These are phyloP conservation scores for Seira musarum DNA, from an alignment of 2,888 invertebrate species.

Conservation along the genomic window DNA sequence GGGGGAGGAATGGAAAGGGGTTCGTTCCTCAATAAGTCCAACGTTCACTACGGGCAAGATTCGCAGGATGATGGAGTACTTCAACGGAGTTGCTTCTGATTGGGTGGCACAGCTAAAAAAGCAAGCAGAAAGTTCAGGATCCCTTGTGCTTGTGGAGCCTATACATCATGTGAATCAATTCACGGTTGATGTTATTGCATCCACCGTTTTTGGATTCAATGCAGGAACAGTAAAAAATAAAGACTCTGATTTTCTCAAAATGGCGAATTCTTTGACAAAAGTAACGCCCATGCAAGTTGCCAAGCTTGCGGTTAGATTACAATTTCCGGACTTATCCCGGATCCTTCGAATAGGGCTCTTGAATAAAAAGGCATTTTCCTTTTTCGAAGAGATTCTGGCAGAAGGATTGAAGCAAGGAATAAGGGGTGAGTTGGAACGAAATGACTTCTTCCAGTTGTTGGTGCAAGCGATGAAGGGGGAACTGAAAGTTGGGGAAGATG, in stretches of 20 bases:
- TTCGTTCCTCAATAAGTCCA: conserved; percentile 35
- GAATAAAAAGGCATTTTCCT: neutral
- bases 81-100: conserved; percentile 3
- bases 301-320: neutral
- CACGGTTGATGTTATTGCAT: conserved; percentile 70
- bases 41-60: conserved; percentile 56
- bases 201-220: conserved; percentile 73
- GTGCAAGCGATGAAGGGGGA: conserved; percentile 49
- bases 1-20: conserved; percentile 44
- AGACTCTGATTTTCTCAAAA: conserved; percentile 72
- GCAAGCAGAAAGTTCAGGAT: neutral
- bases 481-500: conserved; percentile 43
- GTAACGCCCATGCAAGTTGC: conserved; percentile 18
- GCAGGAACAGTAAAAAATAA: conserved; percentile 71
- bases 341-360: neutral
- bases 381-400: conserved; percentile 25
- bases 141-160: conserved; percentile 10
- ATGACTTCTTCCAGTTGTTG: conserved; percentile 64
- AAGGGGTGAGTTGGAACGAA: conserved; percentile 30
- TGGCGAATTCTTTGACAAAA: conserved; percentile 26
- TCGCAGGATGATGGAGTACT: conserved; percentile 27
- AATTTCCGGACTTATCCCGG: neutral
- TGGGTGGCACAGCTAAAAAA: conserved; percentile 13
- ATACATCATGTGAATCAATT: conserved; percentile 18
- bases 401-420: conserved; percentile 33